These are phyloP conservation scores for Hyaena hyaena DNA, from an alignment of 2,113 vertebrate species.

Conservation along the genomic window DNA sequence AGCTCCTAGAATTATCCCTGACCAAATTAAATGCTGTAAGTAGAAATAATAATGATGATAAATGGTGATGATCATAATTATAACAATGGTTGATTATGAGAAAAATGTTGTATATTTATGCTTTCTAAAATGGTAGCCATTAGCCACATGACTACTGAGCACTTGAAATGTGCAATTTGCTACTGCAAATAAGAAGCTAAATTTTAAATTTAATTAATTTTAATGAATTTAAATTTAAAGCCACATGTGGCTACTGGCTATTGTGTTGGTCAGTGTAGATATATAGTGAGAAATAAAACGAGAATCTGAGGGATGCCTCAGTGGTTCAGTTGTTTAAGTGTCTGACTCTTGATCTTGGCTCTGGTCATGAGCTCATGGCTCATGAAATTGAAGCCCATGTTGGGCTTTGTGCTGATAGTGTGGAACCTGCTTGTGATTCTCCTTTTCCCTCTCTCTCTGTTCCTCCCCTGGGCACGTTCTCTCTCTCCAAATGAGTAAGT, in stretches of 20 bases:
- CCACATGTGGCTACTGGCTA: background rate
- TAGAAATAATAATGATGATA: background rate
- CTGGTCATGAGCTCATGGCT: too few relatives aligned
- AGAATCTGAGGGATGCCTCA: background rate
- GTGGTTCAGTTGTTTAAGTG: too few relatives aligned
- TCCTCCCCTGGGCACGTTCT: too few relatives aligned
- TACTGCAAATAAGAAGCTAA: background rate
- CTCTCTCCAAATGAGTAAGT: too few relatives aligned
- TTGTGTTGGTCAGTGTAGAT: background rate
- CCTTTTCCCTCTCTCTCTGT: too few relatives aligned
- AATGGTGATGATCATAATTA: background rate
- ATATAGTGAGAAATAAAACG: conserved; percentile 8
- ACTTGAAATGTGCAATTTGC: background rate
- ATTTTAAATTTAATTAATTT: conserved; percentile 1
- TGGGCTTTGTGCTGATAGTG: too few relatives aligned
- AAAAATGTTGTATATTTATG: background rate
- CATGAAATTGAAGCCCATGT: too few relatives aligned
- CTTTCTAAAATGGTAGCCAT: background rate
- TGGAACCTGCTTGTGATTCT: too few relatives aligned
- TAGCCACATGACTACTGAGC: background rate
- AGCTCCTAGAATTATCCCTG: background rate
- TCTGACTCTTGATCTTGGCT: too few relatives aligned
- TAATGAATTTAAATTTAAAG: conserved; percentile 28
- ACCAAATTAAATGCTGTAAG: background rate
- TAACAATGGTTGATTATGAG: background rate